phyloP scores from a whole-genome alignment of 2,113 vertebrate genomes.

The Eudyptes chrysolophus region DNA sequence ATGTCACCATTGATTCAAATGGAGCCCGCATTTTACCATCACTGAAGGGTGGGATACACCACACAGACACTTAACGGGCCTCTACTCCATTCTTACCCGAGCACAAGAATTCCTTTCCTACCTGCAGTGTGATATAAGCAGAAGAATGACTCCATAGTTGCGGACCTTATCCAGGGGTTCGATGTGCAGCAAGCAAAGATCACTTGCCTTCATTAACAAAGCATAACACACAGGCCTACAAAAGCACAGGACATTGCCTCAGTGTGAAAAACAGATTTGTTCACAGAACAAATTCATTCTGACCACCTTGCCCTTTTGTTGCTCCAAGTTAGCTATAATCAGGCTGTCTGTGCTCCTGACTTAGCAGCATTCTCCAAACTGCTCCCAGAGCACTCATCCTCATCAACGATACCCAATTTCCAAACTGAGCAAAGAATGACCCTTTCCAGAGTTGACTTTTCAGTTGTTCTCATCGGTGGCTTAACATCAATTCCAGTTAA shows the following conservation, averaged over 20 bases:
- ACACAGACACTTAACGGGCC: neutral
- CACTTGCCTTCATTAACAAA: neutral
- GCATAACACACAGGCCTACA: neutral
- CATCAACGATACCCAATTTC: neutral
- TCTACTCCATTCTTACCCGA: neutral
- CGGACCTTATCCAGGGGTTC: neutral
- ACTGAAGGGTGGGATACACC: neutral
- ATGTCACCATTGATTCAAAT: fast-evolving
- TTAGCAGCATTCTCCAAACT: neutral
- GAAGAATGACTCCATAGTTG: neutral
- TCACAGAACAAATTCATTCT: neutral
- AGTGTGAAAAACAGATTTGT: neutral
- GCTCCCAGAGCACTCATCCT: constrained; percentile 27
- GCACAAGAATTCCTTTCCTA: neutral
- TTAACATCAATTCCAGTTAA: neutral
- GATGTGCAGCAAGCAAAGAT: neutral
- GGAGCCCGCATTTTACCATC: neutral
- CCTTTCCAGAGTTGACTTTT: neutral
- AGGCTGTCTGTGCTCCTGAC: neutral
- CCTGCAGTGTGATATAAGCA: neutral
- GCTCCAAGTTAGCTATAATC: neutral
- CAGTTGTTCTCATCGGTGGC: neutral
- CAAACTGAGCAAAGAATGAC: neutral
- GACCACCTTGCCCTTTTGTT: neutral
- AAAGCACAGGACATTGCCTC: neutral